phyloP scores from a whole-genome alignment of 2,797 vertebrate species.

The Florisuga fusca region DNA sequence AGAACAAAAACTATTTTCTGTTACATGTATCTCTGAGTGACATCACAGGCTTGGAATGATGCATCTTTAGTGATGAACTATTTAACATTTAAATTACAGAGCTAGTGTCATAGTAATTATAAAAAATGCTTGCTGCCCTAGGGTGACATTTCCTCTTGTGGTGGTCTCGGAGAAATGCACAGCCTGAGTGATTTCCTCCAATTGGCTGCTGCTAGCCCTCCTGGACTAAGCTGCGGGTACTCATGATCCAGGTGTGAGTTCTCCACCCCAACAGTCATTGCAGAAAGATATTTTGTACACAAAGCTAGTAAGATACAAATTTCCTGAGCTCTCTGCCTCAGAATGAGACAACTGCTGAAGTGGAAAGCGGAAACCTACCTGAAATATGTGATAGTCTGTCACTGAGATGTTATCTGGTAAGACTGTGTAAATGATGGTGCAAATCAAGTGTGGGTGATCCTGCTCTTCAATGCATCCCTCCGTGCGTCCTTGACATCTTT shows the following conservation, averaged over 20 bases:
- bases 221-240: not conserved
- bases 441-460: not conserved
- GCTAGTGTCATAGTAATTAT: not conserved
- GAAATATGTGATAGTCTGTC: not conserved
- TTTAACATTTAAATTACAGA: not conserved
- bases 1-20: not conserved
- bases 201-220: not conserved
- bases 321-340: not conserved
- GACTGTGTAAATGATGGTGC: not conserved
- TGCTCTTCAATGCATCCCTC: not conserved
- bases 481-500: not conserved
- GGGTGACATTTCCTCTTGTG: not conserved
- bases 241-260: not conserved
- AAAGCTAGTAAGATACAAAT: not conserved
- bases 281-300: not conserved
- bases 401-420: not conserved
- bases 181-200: not conserved
- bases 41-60: not conserved
- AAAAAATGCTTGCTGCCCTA: not conserved
- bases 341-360: not conserved
- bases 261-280: not conserved
- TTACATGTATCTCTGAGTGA: not conserved
- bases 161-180: not conserved
- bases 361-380: not conserved
- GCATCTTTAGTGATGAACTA: not conserved